phyloP scores from a whole-genome alignment of 1,140 invertebrate species.

The Drosophila cardini region DNA sequence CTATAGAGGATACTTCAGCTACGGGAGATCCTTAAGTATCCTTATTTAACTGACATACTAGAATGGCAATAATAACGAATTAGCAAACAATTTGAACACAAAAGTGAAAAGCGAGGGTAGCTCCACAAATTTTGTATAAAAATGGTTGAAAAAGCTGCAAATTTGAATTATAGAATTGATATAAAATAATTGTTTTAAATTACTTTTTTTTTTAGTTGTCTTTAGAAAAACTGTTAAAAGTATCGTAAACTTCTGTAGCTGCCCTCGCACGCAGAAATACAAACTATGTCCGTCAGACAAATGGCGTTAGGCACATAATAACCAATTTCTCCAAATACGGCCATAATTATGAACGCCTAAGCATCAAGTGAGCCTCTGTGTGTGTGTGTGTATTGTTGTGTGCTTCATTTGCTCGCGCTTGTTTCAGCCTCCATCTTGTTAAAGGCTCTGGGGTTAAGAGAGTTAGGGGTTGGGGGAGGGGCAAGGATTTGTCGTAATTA shows the following conservation, averaged over 20 bases:
- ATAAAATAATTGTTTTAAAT: too few species aligned
- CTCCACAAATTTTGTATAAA: slow-evolving; percentile 5
- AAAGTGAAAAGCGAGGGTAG: slow-evolving; percentile 45
- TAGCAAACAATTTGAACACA: slow-evolving; percentile 74
- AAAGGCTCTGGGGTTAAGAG: slow-evolving; percentile 8
- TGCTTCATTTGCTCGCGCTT: slow-evolving; percentile 74
- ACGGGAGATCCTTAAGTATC: slow-evolving; percentile 17
- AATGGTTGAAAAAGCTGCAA: too few species aligned
- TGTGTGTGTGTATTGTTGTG: slow-evolving; percentile 34
- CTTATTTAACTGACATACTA: slow-evolving; percentile 38
- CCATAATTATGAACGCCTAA: slow-evolving; percentile 79
- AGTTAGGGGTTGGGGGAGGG: slow-evolving; percentile 29
- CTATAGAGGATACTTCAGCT: slow-evolving; percentile 21
- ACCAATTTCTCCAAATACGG: slow-evolving; percentile 82
- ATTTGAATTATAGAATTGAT: too few species aligned
- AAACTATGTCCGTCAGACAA: slow-evolving; percentile 81
- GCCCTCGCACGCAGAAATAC: slow-evolving; percentile 38
- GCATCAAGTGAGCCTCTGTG: neutral
- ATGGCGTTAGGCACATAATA: slow-evolving; percentile 83
- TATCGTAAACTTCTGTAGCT: slow-evolving; percentile 20
- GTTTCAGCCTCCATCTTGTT: slow-evolving; percentile 37
- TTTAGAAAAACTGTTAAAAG: too few species aligned
- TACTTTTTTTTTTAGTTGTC: too few species aligned
- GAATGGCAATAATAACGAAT: slow-evolving; percentile 78
- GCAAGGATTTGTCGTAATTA: slow-evolving; percentile 81